phyloP scores from a whole-genome alignment of 2,888 invertebrate species.

The Drosophila quinaria region DNA sequence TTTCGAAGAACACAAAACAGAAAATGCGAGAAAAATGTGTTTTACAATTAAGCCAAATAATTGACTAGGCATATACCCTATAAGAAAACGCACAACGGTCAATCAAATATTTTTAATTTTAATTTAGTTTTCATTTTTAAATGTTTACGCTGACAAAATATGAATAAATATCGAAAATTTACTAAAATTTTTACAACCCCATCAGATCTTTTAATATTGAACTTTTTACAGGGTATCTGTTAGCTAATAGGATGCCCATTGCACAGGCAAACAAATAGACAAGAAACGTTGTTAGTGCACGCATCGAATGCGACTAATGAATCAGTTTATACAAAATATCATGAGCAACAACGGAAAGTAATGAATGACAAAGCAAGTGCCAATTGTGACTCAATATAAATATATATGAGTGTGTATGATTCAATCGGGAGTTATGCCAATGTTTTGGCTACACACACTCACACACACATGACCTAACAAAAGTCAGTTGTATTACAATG shows the following conservation, averaged over 20 bases:
- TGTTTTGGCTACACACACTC: constrained; percentile 33
- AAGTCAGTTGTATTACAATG: constrained; percentile 35
- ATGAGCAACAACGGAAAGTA: constrained; percentile 40
- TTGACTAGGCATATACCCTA: constrained; percentile 8
- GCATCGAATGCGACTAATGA: constrained; percentile 46
- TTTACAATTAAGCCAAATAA: not conserved
- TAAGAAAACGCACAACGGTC: not conserved
- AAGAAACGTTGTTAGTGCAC: constrained; percentile 21
- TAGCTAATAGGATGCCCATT: not conserved
- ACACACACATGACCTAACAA: constrained; percentile 26
- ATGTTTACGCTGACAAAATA: too few species aligned
- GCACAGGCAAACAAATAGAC: constrained; percentile 1
- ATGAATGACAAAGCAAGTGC: constrained; percentile 53
- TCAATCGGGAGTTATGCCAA: constrained; percentile 51
- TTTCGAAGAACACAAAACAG: constrained; percentile 66
- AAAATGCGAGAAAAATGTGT: constrained; percentile 7
- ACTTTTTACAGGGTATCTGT: constrained; percentile 24
- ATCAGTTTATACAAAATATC: constrained; percentile 39
- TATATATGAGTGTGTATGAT: constrained; percentile 38
- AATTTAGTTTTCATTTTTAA: too few species aligned
- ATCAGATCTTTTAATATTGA: not conserved
- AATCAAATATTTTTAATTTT: not conserved
- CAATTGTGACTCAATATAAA: constrained; percentile 63
- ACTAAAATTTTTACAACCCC: too few species aligned
- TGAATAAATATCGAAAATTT: too few species aligned